These are phyloP conservation scores for Eupithecia vulgata DNA, from an alignment of 2,888 invertebrate genomes.

Conservation along the genomic window DNA sequence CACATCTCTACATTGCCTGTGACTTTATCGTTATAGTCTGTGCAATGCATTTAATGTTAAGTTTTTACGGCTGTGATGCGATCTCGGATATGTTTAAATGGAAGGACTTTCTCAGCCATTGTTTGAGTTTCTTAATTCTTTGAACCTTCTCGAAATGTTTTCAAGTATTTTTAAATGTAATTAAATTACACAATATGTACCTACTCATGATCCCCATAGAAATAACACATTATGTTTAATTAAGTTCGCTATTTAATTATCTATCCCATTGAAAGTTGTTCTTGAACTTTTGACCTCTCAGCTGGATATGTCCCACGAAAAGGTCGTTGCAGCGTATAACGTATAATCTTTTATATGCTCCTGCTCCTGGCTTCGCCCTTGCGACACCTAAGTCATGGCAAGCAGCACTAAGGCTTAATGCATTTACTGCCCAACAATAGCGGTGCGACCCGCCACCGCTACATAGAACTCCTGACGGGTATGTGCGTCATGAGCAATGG, in stretches of 20 bases:
- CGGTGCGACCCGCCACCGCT: too few relatives aligned
- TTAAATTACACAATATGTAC: conserved; percentile 9
- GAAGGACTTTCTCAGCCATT: conserved; percentile 48
- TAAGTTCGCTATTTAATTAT: neutral
- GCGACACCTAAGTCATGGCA: neutral
- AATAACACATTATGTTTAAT: neutral
- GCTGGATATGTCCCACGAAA: conserved; percentile 2
- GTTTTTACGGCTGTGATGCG: conserved; percentile 40
- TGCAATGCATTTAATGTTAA: conserved; percentile 38
- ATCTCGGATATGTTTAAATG: conserved; percentile 38
- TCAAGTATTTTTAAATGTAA: conserved; percentile 16
- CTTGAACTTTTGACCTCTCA: conserved; percentile 24
- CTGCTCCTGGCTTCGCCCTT: neutral
- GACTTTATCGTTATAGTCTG: conserved; percentile 44
- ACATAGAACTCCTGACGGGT: too few relatives aligned
- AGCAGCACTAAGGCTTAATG: neutral
- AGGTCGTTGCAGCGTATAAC: neutral
- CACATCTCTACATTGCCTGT: conserved; percentile 75
- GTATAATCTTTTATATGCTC: neutral
- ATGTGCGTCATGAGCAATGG: too few relatives aligned
- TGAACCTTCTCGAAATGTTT: conserved; percentile 26
- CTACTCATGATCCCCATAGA: neutral
- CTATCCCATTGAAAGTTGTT: conserved; percentile 12
- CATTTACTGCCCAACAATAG: too few relatives aligned
- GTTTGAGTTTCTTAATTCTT: conserved; percentile 35